Evolutionary conservation across 2,888 invertebrate genomes (phyloP), one percentile per base, ranked within the genome.

Genomic region (Cantharis rustica): DNA sequence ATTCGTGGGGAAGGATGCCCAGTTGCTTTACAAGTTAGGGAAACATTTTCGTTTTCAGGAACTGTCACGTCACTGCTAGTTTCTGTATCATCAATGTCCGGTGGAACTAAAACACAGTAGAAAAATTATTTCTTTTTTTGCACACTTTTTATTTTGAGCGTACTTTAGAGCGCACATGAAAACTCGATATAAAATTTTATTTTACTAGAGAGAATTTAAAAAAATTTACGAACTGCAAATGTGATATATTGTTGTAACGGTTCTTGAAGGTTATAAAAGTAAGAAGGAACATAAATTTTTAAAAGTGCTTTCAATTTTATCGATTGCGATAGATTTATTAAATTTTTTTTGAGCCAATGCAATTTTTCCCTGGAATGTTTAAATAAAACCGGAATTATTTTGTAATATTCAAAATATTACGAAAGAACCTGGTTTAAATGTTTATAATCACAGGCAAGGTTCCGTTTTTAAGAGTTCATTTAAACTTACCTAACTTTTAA

Each of bases 61-160:
- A 91, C 90, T 68, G 91, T 90, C 79, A 91, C 86, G 86, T 92
- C 92, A 70, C 91, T 90, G 84, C 91, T 92, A 71, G 92, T 92
- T 79, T 90, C 90, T 72, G 88, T 88, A 81, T 91, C 91, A 84
- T 90, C 89, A 82, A 92, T 92, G 86, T 92, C 91, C 78, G 92
- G 92, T 17, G 92, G 91, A 75, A 92, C 92, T 92, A 88, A 10
- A 86, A 86, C 69, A 69, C 68, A 69, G 64, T 20, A 69, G 61
- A 47, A 68, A 69, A 69, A 47, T 47, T 47, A 47, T n/a, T 47
- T 47, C n/a, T 47, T 47, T 47, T 47, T 47, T 47, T 47, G 47
- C n/a, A 47, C 7, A n/a, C 4, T 13, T 31, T 31, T 31, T 31
- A 31, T 31, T 31, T 31, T 4, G 4, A 5, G 1, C 13, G 31